Base-by-base conservation (phyloP, 1,140 invertebrate genomes). In the Nasonia longicornis region DNA sequence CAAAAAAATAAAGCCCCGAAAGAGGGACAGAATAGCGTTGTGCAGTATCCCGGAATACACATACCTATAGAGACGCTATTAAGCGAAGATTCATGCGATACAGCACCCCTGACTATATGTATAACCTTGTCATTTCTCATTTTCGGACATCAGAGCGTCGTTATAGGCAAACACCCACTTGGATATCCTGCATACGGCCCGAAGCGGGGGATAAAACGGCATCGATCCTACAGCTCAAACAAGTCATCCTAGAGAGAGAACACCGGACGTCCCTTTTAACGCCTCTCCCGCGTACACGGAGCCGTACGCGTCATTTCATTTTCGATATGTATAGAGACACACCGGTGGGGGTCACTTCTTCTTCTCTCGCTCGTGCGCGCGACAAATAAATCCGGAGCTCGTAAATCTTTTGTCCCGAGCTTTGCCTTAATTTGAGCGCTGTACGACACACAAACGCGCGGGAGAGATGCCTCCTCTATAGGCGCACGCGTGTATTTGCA, bases 191-290 rank as follows among this genome's bases (percentile, higher is more conserved):
- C 8, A n/a, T n/a, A 22, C 14, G 11, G 26, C 20, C 20, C 20
- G 64, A 67, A 12, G 64, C 26, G 10, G 29, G 16, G 2, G 4
- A 67, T 67, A 67, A 67, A 67, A 26, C 22, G 64, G 1, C 22
- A 67, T 67, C 64, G 64, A 66, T 66, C 63, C 63, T 11, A 67
- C 6, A 6, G 22, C 64, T 67, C n/a, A 66, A 66, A 67, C 64
- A 67, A 67, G 64, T 31, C 63, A 64, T 22, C 63, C 22, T 48
- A 48, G 45, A 35, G 31, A 35, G 31, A 35, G 31, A 11, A 48
- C 1, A 14, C 45, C 64, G 64, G 14, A 67, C 22, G 22, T 67
- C 64, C 64, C 64, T 67, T 26, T 10, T 66, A 16, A 52, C 48
- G 48, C 48, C 48, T 16, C 31, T 35, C 20, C 20, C 16, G 20